phyloP scores from a whole-genome alignment of 1,140 invertebrate genomes.

The Eriosoma lanigerum region DNA sequence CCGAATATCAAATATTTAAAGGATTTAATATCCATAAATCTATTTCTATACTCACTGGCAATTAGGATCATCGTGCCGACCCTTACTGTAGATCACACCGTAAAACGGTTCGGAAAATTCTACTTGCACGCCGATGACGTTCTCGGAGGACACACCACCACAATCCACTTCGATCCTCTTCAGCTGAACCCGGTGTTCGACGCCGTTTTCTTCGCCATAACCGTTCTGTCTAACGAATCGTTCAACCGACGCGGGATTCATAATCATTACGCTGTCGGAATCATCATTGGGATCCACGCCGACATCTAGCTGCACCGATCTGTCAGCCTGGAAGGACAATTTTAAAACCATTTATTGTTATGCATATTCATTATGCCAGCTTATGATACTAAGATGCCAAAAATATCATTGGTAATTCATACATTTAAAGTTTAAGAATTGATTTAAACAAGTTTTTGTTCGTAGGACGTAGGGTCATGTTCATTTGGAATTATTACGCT shows the following conservation, averaged over 20 bases:
- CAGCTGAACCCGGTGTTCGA: conserved; percentile 56
- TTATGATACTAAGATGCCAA: too few relatives aligned
- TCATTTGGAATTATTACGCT: too few relatives aligned
- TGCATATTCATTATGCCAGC: too few relatives aligned
- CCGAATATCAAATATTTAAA: too few relatives aligned
- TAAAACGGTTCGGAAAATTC: conserved; percentile 68
- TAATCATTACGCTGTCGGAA: conserved; percentile 42
- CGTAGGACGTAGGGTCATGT: too few relatives aligned
- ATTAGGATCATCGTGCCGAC: conserved; percentile 66
- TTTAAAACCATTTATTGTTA: too few relatives aligned
- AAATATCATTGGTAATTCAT: too few relatives aligned
- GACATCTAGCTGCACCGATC: not conserved
- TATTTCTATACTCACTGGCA: conserved; percentile 66
- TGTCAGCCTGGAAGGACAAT: not conserved
- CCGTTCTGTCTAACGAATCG: conserved; percentile 52
- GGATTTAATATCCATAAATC: too few relatives aligned
- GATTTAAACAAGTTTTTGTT: too few relatives aligned
- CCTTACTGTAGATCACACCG: conserved; percentile 75
- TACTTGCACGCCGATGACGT: conserved; percentile 66
- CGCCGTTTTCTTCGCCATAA: conserved; percentile 52
- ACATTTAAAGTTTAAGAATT: too few relatives aligned
- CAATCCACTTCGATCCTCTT: conserved; percentile 68
- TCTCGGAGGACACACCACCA: conserved; percentile 56
- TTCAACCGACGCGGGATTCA: conserved; percentile 45
- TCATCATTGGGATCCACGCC: conserved; percentile 2